A percentile compares a stretch with the other conserved stretches of the same genome.
phyloP scores from a whole-genome alignment of 2,113 vertebrate genomes.

The Psammodynastes pulverulentus region DNA sequence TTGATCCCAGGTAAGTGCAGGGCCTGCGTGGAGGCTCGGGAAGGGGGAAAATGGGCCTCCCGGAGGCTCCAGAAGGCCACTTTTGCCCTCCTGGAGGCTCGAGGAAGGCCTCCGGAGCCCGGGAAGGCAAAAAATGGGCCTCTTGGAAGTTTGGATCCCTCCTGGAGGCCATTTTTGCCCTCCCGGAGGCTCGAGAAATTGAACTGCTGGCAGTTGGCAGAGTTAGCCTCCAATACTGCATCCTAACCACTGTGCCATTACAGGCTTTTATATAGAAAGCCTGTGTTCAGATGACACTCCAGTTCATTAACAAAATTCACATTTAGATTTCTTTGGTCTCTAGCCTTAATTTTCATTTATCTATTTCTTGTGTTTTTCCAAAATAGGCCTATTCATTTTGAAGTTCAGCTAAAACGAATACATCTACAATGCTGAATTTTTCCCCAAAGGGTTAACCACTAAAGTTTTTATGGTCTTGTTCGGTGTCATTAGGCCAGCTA shows the following conservation, averaged over 20 bases:
- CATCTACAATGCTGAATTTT: background rate
- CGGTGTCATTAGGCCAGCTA: background rate
- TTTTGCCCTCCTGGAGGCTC: too few species aligned
- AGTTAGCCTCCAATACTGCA: background rate
- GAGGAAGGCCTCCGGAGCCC: too few species aligned
- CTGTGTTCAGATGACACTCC: background rate
- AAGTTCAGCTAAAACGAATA: background rate
- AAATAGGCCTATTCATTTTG: background rate
- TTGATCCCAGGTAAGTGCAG: too few species aligned
- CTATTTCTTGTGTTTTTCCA: background rate
- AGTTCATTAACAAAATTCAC: background rate
- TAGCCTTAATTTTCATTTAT: background rate
- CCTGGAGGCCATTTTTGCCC: too few species aligned
- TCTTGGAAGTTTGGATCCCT: too few species aligned
- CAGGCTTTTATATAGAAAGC: background rate
- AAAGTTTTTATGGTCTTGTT: background rate
- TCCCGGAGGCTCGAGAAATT: too few species aligned
- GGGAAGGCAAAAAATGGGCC: too few species aligned
- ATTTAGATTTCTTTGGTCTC: background rate
- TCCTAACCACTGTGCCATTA: background rate
- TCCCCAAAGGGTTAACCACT: background rate
- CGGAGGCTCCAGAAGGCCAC: too few species aligned
- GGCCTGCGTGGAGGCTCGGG: too few species aligned
- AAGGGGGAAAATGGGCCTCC: too few species aligned
- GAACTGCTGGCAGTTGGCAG: background rate